phyloP scores from a whole-genome alignment of 2,888 invertebrate genomes.

The Aphidius colemani region DNA sequence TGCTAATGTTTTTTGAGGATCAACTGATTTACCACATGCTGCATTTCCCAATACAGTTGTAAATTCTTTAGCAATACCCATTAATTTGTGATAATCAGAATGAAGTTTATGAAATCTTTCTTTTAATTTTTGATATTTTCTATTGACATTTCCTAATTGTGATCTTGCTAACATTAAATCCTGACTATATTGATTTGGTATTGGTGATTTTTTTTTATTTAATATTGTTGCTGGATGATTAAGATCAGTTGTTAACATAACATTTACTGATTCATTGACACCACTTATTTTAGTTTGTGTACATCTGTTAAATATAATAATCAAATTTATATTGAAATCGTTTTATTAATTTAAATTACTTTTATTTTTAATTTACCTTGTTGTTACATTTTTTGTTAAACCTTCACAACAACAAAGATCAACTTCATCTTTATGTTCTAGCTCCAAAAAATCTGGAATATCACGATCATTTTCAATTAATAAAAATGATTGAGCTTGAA shows the following conservation, averaged over 20 bases:
- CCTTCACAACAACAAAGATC: slow-evolving; percentile 28
- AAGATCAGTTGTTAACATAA: slow-evolving; percentile 35
- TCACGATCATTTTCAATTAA: slow-evolving; percentile 39
- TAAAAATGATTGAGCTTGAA: slow-evolving; percentile 10
- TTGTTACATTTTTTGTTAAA: slow-evolving; percentile 27
- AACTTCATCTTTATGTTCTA: slow-evolving; percentile 37
- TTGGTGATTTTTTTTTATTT: slow-evolving; percentile 28
- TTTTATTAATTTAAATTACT: background rate
- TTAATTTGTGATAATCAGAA: slow-evolving; percentile 59
- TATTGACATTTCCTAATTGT: slow-evolving; percentile 44
- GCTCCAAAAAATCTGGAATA: slow-evolving; percentile 43
- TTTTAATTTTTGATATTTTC: slow-evolving; percentile 54
- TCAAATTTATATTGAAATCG: slow-evolving; percentile 12
- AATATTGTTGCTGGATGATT: slow-evolving; percentile 34
- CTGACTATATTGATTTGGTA: slow-evolving; percentile 32
- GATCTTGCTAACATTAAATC: slow-evolving; percentile 45
- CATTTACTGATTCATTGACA: slow-evolving; percentile 32
- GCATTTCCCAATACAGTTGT: slow-evolving; percentile 66
- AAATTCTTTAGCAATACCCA: slow-evolving; percentile 65
- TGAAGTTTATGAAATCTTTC: slow-evolving; percentile 56
- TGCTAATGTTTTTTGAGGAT: slow-evolving; percentile 60
- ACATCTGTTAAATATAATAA: slow-evolving; percentile 34
- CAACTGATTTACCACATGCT: slow-evolving; percentile 63
- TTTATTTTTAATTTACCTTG: slow-evolving; percentile 31
- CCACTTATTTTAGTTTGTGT: slow-evolving; percentile 45